Evolutionary conservation across 1,140 invertebrate species (phyloP).

Genomic region (Spodoptera frugiperda): DNA sequence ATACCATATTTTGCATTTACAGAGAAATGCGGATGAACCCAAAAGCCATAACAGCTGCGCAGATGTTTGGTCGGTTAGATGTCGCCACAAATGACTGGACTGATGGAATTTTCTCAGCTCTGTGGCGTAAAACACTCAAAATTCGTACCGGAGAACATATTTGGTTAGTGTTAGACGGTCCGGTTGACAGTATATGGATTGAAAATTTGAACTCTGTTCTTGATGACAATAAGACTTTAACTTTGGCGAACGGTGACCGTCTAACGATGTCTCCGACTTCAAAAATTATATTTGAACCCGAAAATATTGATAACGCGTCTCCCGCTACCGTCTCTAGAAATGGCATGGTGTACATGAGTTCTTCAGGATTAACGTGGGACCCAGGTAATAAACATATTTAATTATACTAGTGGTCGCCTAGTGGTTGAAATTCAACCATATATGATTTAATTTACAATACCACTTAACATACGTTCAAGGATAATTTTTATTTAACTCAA

Average conservation of each 20-base stretch:
- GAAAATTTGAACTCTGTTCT: constrained; percentile 98
- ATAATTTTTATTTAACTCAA: too few relatives aligned
- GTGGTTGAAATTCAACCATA: too few relatives aligned
- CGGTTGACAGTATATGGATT: constrained; percentile 98
- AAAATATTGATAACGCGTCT: constrained; percentile 98
- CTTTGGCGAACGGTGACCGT: constrained; percentile 97
- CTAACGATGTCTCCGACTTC: constrained; percentile 96
- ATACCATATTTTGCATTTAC: constrained; percentile 51
- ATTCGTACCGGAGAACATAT: constrained; percentile 95
- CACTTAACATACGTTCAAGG: too few relatives aligned
- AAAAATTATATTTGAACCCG: constrained; percentile 98
- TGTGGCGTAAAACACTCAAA: constrained; percentile 97
- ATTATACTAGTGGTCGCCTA: too few relatives aligned
- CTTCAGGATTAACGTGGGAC: constrained; percentile 96
- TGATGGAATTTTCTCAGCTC: constrained; percentile 98
- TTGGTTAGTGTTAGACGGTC: constrained; percentile 97
- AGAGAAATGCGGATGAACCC: constrained; percentile 99
- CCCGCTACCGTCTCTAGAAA: constrained; percentile 98
- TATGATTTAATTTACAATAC: too few relatives aligned
- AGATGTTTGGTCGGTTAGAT: constrained; percentile 98
- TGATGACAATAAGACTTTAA: constrained; percentile 97
- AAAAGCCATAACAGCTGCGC: constrained; percentile 97
- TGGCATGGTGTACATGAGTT: constrained; percentile 99
- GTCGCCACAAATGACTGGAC: constrained; percentile 99
- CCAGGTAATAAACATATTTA: constrained; percentile 88